phyloP scores from a whole-genome alignment of 2,113 vertebrate genomes.

The Ifrita kowaldi region DNA sequence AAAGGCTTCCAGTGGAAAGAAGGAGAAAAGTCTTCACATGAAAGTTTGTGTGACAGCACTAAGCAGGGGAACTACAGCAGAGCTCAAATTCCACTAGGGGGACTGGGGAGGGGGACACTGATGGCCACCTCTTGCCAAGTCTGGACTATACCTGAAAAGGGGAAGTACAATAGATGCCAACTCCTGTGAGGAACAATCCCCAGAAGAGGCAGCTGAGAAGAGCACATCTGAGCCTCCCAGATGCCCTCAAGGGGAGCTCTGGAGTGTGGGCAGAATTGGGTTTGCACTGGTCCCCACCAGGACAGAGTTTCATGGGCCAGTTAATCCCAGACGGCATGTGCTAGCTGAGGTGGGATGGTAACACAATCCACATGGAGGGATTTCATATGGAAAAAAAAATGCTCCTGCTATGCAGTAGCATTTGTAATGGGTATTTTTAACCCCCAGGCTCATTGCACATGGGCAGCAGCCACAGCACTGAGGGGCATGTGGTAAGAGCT shows the following conservation, averaged over 20 bases:
- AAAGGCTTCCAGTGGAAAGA: background rate
- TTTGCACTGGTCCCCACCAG: background rate
- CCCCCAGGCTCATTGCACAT: background rate
- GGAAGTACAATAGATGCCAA: background rate
- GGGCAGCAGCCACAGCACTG: background rate
- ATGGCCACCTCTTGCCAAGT: background rate
- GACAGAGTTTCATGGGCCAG: background rate
- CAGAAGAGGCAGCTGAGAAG: background rate
- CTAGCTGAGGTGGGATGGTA: background rate
- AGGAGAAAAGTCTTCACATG: background rate
- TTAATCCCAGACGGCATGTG: background rate
- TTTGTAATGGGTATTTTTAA: conserved; percentile 16
- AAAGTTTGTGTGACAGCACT: background rate
- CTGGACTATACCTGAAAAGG: background rate
- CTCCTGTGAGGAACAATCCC: background rate
- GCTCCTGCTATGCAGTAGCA: background rate
- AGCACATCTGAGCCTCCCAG: background rate
- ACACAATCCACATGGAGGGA: background rate
- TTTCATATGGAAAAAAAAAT: background rate
- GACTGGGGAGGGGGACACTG: too few relatives aligned
- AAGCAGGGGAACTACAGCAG: background rate
- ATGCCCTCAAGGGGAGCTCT: background rate
- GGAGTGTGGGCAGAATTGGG: background rate
- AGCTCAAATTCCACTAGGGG: background rate
- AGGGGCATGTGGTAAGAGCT: background rate